Evolutionary conservation across 2,797 vertebrate species (phyloP).

Genomic region (Xiphorhynchus erythropygius): DNA sequence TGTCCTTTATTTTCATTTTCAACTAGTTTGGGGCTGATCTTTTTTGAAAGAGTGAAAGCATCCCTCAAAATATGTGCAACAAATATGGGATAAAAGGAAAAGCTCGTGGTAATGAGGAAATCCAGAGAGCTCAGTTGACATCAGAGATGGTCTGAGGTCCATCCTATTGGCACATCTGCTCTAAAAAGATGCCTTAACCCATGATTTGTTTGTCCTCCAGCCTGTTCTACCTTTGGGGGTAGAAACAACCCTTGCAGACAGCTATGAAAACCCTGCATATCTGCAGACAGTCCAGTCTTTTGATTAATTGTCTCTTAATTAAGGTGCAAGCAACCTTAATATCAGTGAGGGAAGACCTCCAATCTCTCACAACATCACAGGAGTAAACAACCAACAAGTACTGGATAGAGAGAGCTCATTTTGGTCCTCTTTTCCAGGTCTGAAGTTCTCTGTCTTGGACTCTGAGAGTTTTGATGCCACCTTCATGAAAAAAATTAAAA

Average conservation of each 20-base stretch:
- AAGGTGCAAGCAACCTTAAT: background rate
- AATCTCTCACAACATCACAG: background rate
- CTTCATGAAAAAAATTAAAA: background rate
- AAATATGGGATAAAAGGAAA: background rate
- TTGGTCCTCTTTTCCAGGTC: background rate
- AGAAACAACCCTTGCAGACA: background rate
- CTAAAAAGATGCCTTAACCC: background rate
- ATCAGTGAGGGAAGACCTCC: rapidly evolving
- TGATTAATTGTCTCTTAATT: background rate
- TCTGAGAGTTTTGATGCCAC: background rate
- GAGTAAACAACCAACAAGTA: background rate
- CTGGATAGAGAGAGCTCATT: rapidly evolving
- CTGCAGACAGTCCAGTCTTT: background rate
- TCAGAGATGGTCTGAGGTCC: background rate
- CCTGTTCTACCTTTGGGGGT: background rate
- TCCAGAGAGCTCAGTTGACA: background rate
- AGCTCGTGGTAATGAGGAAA: rapidly evolving
- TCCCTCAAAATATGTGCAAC: background rate
- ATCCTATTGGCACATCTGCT: background rate
- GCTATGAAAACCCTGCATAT: background rate
- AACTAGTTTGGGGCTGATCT: rapidly evolving
- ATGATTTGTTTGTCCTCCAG: background rate
- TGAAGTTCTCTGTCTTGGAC: background rate
- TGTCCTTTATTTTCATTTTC: background rate
- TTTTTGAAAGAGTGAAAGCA: background rate